phyloP scores from a whole-genome alignment of 2,113 vertebrate species.

The Urocynchramus pylzowi region DNA sequence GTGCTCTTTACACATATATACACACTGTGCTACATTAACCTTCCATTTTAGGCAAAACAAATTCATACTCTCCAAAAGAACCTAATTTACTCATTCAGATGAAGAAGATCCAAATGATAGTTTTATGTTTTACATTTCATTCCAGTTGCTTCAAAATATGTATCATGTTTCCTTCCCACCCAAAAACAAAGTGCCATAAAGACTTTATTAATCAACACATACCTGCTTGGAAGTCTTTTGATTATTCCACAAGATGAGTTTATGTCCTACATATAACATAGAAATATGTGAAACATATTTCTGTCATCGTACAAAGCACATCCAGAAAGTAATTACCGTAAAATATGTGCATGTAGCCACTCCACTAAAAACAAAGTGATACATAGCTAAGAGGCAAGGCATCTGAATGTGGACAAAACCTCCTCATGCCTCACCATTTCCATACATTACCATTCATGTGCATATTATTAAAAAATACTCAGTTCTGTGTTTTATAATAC shows the following conservation, averaged over 20 bases:
- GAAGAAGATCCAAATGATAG: background rate
- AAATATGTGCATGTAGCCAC: conserved; percentile 66
- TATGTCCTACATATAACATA: conserved; percentile 65
- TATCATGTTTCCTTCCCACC: background rate
- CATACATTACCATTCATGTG: conserved; percentile 65
- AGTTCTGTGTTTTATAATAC: conserved; percentile 14
- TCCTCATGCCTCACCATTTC: conserved; percentile 33
- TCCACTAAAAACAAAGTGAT: conserved; percentile 62
- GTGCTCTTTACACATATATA: background rate
- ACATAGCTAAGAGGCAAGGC: conserved; percentile 42
- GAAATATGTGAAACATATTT: conserved; percentile 69
- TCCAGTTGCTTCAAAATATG: conserved; percentile 50
- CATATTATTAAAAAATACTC: conserved; percentile 63
- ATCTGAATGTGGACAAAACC: conserved; percentile 41
- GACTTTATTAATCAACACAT: conserved; percentile 70
- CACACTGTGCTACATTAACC: background rate
- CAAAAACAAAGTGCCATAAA: conserved; percentile 62
- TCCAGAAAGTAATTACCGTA: conserved; percentile 75
- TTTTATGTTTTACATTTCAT: conserved; percentile 47
- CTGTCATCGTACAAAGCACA: conserved; percentile 70
- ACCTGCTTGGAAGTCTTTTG: conserved; percentile 65
- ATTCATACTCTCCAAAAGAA: background rate
- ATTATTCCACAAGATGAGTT: conserved; percentile 72
- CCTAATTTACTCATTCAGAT: background rate
- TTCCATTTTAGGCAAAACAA: background rate